Base-by-base conservation (phyloP, 2,888 invertebrate species). In the Odontomyia ornata region DNA sequence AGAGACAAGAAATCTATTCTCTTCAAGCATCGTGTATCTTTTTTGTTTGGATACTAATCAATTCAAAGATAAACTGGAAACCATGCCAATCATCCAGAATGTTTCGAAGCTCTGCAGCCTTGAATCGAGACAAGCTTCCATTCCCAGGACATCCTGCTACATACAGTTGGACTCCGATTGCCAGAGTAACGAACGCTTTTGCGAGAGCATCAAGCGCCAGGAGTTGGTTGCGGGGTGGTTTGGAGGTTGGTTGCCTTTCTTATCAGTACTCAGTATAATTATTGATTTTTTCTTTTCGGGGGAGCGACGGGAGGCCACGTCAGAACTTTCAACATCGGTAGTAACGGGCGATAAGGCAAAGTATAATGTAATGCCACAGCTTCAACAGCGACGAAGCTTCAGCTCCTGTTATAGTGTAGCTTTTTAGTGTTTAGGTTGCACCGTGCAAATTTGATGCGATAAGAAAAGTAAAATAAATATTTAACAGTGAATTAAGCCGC, bases 271-370 rank as follows among this genome's bases (percentile, higher is more conserved):
- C 47, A 9, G 69, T n/a, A 15, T n/a, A 69, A 23, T 57, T 73
- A 73, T 73, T 73, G 73, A 73, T 73, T 73, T 69, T 73, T 73
- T 52, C 21, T 21, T 21, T 13, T 57, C 43, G 25, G 60, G 28
- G 25, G 36, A 5, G 36, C 36, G 36, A 36, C 36, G 21, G 15
- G 21, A n/a, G 73, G 43, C 21, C 21, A 60, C 73, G 73, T 73
- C 60, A 30, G 36, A 56, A 2, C 28, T 73, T 21, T n/a, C 36
- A 27, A 36, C 73, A 21, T 36, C 30, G n/a, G 18, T 21, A 25
- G 72, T 72, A 72, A 69, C 30, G 69, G n/a, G 43, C 69, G 69
- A 69, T 69, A 69, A 69, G 46, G 69, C 69, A 65, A 36, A 30
- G 9, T 18, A 23, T 69, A 69, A 69, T 69, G 47, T 47, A 69